Conservation (phyloP, 37 sponge, comb jelly and placozoan species). For the Bolinopsis microptera region DNA sequence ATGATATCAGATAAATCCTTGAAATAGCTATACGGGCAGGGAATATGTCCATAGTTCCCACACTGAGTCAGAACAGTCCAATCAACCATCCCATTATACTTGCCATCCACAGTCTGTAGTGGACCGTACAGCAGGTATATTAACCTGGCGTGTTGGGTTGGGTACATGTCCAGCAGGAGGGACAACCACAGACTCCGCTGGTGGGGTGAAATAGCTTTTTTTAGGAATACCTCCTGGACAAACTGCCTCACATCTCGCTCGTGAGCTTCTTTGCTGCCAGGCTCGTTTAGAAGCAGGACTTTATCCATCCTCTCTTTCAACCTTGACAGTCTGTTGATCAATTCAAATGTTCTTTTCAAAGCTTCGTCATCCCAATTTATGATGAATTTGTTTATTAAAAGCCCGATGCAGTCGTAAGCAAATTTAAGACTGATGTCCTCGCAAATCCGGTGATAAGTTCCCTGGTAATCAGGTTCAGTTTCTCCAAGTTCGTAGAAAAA, state of each 20-base stretch:
- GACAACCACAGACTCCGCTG: constrained; percentile 59
- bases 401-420: constrained; percentile 53
- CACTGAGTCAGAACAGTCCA: constrained; percentile 48
- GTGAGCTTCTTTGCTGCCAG: background rate
- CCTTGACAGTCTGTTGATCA: constrained; percentile 53
- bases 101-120: background rate
- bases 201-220: constrained; percentile 26
- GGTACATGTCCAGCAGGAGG: constrained; percentile 41
- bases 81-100: constrained; percentile 32
- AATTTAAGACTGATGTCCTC: constrained; percentile 47
- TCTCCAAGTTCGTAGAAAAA: constrained; percentile 43
- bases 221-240: constrained; percentile 18
- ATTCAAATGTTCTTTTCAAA: background rate
- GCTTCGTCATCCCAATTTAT: constrained; percentile 32
- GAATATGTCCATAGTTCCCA: background rate
- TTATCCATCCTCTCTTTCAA: constrained; percentile 47
- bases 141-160: background rate
- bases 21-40: background rate
- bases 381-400: constrained; percentile 21
- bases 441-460: constrained; percentile 33
- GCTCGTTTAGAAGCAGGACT: background rate
- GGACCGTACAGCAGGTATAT: constrained; percentile 50
- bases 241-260: constrained; percentile 41
- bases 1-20: constrained; percentile 34
- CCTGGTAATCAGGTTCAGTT: background rate